phyloP scores from a whole-genome alignment of 2,888 invertebrate species.

The Tolmerus cingulatus region DNA sequence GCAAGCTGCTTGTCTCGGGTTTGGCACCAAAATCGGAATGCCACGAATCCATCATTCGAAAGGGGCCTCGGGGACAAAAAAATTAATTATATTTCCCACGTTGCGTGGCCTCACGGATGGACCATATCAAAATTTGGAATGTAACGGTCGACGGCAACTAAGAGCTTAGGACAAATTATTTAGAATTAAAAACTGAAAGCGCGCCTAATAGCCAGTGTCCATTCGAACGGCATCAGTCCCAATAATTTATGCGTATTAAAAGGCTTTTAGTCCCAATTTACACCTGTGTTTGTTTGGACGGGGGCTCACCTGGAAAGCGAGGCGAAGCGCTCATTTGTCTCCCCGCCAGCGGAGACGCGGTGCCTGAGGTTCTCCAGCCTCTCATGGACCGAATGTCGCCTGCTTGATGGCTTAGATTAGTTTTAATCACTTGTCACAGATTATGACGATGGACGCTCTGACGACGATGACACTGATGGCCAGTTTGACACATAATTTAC shows the following conservation, averaged over 20 bases:
- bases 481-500: constrained; percentile 4
- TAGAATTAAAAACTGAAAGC: not conserved
- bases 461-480: constrained; percentile 1
- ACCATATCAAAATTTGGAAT: not conserved
- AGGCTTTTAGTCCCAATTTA: not conserved
- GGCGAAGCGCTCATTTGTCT: not conserved
- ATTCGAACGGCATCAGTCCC: not conserved
- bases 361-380: not conserved
- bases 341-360: not conserved
- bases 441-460: not conserved
- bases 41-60: not conserved
- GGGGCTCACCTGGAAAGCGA: not conserved
- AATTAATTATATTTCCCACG: not conserved
- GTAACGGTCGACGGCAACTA: not conserved
- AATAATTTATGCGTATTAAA: not conserved
- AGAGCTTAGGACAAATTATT: not conserved
- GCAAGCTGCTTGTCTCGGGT: not conserved
- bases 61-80: not conserved
- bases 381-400: not conserved
- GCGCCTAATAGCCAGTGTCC: not conserved
- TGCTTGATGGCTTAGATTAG: constrained; percentile 7
- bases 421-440: constrained; percentile 22
- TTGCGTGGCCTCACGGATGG: not conserved
- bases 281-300: not conserved
- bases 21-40: not conserved